Conservation (phyloP, 2,888 invertebrate species). For the Beris chalybata region DNA sequence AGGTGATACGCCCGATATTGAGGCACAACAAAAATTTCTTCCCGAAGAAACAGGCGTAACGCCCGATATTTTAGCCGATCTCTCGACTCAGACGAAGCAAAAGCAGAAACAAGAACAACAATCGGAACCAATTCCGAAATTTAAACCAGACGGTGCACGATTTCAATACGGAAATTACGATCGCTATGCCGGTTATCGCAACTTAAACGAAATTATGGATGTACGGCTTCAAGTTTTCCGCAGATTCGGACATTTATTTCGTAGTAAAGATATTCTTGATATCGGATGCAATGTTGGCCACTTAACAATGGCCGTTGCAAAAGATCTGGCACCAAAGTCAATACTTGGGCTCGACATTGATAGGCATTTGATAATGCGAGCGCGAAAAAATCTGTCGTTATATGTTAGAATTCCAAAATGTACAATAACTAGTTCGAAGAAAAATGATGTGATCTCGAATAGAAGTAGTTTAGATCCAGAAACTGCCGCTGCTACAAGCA, state of each 20-base stretch:
- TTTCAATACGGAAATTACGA: constrained; percentile 97
- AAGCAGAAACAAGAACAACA: constrained; percentile 24
- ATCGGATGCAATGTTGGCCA: constrained; percentile 98
- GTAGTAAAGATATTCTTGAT: constrained; percentile 89
- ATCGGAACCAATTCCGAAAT: constrained; percentile 52
- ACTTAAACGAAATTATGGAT: constrained; percentile 79
- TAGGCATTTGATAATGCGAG: constrained; percentile 71
- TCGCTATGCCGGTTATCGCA: constrained; percentile 94
- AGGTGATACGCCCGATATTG: constrained; percentile 49
- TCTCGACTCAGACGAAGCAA: background rate
- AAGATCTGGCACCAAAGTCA: constrained; percentile 80
- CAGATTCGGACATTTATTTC: constrained; percentile 78
- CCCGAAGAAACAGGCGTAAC: background rate
- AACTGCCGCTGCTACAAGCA: too few relatives aligned
- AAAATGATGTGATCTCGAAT: background rate
- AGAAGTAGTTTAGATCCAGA: too few relatives aligned
- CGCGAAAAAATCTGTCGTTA: constrained; percentile 54
- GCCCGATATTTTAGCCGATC: background rate
- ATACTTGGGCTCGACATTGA: constrained; percentile 96
- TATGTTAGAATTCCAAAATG: constrained; percentile 44
- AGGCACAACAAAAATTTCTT: constrained; percentile 25
- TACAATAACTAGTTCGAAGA: background rate
- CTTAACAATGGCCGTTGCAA: constrained; percentile 86
- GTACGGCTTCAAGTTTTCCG: constrained; percentile 80
- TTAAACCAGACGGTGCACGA: constrained; percentile 73